phyloP scores from a whole-genome alignment of 2,797 vertebrate genomes.

The Morus bassanus region DNA sequence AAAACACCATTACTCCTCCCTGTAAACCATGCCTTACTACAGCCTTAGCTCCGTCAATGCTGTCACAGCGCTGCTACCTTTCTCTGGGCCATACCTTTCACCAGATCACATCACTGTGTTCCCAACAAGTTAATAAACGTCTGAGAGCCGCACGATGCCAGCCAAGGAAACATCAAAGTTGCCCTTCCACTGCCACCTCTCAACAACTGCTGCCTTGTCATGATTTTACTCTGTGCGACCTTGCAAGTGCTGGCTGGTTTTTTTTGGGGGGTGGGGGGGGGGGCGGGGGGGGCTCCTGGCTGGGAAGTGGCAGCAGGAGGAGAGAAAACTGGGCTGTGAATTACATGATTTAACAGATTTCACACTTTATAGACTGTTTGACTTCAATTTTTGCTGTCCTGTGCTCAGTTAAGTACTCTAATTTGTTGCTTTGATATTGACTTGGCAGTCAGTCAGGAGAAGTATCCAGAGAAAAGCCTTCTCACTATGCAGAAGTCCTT shows the following conservation, averaged over 20 bases:
- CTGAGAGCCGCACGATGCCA: not conserved
- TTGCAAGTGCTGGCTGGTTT: not conserved
- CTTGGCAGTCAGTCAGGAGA: not conserved
- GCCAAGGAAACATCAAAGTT: not conserved
- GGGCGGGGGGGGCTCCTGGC: not conserved
- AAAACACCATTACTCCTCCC: not conserved
- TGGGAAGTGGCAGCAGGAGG: not conserved
- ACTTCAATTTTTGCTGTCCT: not conserved
- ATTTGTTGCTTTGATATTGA: not conserved
- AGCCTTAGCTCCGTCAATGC: not conserved
- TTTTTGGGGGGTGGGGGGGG: no score
- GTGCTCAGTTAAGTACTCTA: not conserved
- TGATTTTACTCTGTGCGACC: accelerated
- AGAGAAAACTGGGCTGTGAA: not conserved
- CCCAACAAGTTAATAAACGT: not conserved
- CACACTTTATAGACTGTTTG: not conserved
- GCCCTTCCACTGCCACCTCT: not conserved
- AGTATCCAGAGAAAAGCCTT: not conserved
- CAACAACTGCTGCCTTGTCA: not conserved
- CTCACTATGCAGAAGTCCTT: not conserved
- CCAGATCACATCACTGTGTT: not conserved
- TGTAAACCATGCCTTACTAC: not conserved
- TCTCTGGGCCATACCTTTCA: not conserved
- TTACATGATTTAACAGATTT: not conserved
- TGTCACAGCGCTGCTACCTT: not conserved